These are phyloP conservation scores for Bovichtus diacanthus DNA, from an alignment of 2,797 vertebrate genomes.

Conservation along the genomic window DNA sequence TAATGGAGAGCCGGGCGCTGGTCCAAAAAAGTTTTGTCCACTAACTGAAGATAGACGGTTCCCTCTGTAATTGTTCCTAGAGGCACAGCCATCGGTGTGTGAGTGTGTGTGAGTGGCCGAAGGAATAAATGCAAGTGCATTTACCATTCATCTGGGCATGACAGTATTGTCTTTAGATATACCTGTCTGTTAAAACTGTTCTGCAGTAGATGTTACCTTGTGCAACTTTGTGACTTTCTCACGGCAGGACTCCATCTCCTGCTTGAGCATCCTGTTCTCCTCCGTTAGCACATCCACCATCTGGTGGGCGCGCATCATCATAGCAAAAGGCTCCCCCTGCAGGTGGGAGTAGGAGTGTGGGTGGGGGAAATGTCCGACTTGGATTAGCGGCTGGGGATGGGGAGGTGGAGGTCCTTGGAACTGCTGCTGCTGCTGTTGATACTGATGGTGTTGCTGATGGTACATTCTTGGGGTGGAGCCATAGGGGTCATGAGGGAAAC, in stretches of 20 bases:
- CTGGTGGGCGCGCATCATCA: conserved; percentile 93
- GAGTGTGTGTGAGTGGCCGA: too few relatives aligned
- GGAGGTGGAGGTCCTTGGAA: conserved; percentile 60
- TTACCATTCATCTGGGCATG: not conserved
- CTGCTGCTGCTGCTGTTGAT: conserved; percentile 72
- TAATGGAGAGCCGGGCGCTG: too few relatives aligned
- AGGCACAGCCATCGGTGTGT: too few relatives aligned
- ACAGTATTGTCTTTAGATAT: not conserved
- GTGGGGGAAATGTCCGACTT: conserved; percentile 82
- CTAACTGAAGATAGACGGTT: too few relatives aligned
- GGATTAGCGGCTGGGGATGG: conserved; percentile 65
- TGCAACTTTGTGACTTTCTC: conserved; percentile 96
- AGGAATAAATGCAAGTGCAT: too few relatives aligned
- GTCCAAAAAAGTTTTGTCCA: too few relatives aligned
- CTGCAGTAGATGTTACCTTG: conserved; percentile 85
- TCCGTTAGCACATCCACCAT: conserved; percentile 96
- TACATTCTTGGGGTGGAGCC: conserved; percentile 83
- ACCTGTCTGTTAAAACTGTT: not conserved
- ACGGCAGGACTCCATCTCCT: conserved; percentile 93
- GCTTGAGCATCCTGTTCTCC: conserved; percentile 92
- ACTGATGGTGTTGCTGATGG: conserved; percentile 75
- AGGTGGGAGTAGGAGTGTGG: conserved; percentile 85
- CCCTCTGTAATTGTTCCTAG: too few relatives aligned
- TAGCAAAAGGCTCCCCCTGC: conserved; percentile 91
- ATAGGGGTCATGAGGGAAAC: conserved; percentile 80